Evolutionary conservation across 2,888 invertebrate species (phyloP).

Genomic region (Dendrolimus pini): DNA sequence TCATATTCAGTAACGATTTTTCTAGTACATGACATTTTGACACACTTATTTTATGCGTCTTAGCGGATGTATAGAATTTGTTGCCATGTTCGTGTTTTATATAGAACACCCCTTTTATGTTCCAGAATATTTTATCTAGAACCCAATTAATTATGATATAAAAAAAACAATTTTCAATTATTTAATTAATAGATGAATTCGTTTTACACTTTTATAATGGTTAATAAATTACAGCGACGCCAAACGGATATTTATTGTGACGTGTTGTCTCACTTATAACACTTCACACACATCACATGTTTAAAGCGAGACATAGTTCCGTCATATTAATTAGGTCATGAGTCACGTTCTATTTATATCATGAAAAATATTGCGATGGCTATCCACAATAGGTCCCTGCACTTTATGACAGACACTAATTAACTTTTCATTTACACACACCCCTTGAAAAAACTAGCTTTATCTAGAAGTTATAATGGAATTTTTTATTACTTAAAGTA

Average conservation of each 20-base stretch:
- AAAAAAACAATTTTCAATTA: no score
- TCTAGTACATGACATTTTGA: background rate
- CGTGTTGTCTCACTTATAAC: background rate
- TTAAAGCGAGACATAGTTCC: slow-evolving; percentile 1
- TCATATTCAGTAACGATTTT: no score
- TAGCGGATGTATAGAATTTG: background rate
- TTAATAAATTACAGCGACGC: slow-evolving; percentile 8
- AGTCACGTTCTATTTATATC: slow-evolving; percentile 13
- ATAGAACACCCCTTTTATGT: no score
- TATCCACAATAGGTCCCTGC: slow-evolving; percentile 5
- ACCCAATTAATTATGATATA: no score
- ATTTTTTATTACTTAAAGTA: background rate
- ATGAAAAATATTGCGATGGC: slow-evolving; percentile 3
- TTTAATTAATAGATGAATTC: no score
- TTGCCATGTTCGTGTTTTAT: background rate
- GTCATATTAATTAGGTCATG: slow-evolving; percentile 14
- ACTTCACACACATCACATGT: background rate
- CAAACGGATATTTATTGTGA: background rate
- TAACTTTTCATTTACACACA: background rate
- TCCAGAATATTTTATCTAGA: no score
- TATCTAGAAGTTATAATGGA: background rate
- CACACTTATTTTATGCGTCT: background rate
- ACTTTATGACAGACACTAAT: slow-evolving; percentile 3
- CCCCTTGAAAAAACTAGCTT: background rate
- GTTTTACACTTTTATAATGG: no score